Base-by-base conservation (phyloP, 2,888 invertebrate genomes). In the Reticulitermes lucifugus region DNA sequence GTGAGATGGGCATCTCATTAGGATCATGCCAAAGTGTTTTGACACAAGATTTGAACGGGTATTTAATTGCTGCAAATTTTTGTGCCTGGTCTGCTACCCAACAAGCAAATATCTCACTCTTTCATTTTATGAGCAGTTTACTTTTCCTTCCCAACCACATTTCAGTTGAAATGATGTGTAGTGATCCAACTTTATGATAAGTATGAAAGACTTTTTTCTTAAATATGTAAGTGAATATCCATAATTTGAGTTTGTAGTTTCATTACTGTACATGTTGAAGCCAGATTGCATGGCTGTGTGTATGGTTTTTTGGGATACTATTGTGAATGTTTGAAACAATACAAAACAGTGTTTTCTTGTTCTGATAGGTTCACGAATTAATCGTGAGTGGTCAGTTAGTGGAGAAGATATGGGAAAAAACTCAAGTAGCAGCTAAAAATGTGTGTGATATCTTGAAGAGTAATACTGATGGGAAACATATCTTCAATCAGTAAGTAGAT, bases 301-400 rank as follows among this genome's bases (percentile, higher is more conserved):
- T 70, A 35, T 29, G 12, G 35, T 35, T 71, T 71, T 71, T 71
- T 25, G 12, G 25, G 35, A 71, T 71, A 29, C 35, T 71, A 10
- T 25, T 25, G 3, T 71, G 12, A 29, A 6, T 71, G 71, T 71
- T 29, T 25, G 18, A 29, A 71, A 71, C 5, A 71, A 35, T 25
- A 25, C 14, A 71, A 71, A n/a, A 25, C n/a, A 25, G n/a, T 35
- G 25, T 71, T 18, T 55, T 14, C 81, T 83, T 55, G 84, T 73
- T 85, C 43, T 86, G 75, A 59, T 93, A 94, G 88, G 90, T 95
- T 5, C 90, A 94, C 86, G 94, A 95, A 90, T 93, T 93, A 14
- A 91, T 95, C 43, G 91, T 93, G 83, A 92, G 93, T 12, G 90
- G 93, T 83, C 92, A 93, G 83, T 90, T 95, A 86, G 92, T 95